These are phyloP conservation scores for Dryococelus australis DNA, from an alignment of 2,888 invertebrate species.

Conservation along the genomic window DNA sequence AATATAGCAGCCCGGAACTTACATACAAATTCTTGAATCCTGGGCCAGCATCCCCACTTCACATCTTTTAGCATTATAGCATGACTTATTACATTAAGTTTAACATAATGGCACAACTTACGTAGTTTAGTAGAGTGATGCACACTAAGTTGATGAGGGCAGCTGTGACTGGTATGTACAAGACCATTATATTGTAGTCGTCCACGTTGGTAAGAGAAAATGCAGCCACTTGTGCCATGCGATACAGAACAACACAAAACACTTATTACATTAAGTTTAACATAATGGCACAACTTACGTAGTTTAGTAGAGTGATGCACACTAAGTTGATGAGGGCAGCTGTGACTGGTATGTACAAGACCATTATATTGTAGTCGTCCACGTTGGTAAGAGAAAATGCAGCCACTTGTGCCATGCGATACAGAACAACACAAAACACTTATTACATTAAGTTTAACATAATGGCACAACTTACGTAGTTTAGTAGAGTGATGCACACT, in stretches of 20 bases:
- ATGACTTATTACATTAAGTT: no score
- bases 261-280: no score
- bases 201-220: constrained; percentile 62
- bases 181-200: constrained; percentile 64
- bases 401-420: constrained; percentile 73
- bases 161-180: constrained; percentile 77
- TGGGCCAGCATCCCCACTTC: no score
- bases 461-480: constrained; percentile 60
- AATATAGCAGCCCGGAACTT: no score
- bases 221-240: constrained; percentile 69
- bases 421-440: constrained; percentile 79
- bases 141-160: constrained; percentile 79
- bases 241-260: constrained; percentile 78
- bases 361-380: constrained; percentile 62
- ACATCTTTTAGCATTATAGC: no score
- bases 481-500: constrained; percentile 76
- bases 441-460: no score
- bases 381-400: constrained; percentile 62
- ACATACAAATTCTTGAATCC: no score
- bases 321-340: constrained; percentile 80
- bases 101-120: constrained; percentile 54
- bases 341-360: constrained; percentile 75
- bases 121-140: constrained; percentile 77
- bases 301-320: constrained; percentile 79
- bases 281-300: constrained; percentile 57